These are phyloP conservation scores for Holocentrus rufus DNA, from an alignment of 2,797 vertebrate species.

Conservation along the genomic window DNA sequence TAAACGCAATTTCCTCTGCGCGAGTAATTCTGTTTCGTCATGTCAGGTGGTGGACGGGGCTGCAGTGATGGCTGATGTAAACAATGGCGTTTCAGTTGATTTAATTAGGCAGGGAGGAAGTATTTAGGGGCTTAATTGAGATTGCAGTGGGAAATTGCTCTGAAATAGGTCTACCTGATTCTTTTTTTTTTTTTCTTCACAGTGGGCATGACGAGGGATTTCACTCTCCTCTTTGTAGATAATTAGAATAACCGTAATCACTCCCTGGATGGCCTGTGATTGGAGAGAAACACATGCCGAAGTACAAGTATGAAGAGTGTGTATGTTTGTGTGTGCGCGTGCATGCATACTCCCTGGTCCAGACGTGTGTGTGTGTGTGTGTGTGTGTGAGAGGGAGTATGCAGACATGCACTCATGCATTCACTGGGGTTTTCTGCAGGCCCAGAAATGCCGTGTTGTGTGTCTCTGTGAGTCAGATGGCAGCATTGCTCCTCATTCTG, in stretches of 20 bases:
- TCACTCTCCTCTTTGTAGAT: conserved; percentile 80
- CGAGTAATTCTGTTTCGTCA: conserved; percentile 76
- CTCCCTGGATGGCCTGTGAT: conserved; percentile 79
- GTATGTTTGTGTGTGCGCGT: conserved; percentile 34
- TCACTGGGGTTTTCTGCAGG: conserved; percentile 21
- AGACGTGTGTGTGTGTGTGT: conserved; percentile 19
- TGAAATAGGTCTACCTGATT: conserved; percentile 82
- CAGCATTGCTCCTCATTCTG: conserved; percentile 45
- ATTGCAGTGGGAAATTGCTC: conserved; percentile 93
- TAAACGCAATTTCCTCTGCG: conserved; percentile 78
- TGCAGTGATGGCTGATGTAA: conserved; percentile 82
- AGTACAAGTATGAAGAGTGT: conserved; percentile 64
- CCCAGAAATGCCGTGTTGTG: neutral
- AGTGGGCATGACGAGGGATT: conserved; percentile 79
- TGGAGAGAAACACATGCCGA: conserved; percentile 67
- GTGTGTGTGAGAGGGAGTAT: conserved; percentile 30
- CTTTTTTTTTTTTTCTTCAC: conserved; percentile 63
- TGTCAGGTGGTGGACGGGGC: conserved; percentile 78
- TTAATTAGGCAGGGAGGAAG: conserved; percentile 96
- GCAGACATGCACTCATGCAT: conserved; percentile 29
- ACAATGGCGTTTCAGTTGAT: conserved; percentile 94
- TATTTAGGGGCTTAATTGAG: conserved; percentile 96
- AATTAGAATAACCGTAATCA: conserved; percentile 84
- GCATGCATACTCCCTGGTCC: conserved; percentile 24
- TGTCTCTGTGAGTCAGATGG: conserved; percentile 41